Evolutionary conservation across 1,140 invertebrate genomes (phyloP).

Genomic region (Pachypsylla venusta): DNA sequence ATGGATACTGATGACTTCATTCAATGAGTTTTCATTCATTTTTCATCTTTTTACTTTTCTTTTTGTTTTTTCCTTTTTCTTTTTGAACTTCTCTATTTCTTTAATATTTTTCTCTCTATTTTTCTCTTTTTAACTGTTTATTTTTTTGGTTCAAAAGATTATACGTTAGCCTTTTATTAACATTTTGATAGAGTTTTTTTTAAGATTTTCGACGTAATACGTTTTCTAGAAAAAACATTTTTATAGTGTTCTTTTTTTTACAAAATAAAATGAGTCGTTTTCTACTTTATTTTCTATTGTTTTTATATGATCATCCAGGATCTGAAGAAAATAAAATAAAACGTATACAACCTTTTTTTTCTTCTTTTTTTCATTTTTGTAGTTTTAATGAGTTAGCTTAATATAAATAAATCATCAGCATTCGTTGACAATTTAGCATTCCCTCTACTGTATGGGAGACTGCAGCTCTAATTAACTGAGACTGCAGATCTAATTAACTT

Average conservation of each 20-base stretch:
- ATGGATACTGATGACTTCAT: conserved; percentile 8
- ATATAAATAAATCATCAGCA: too few relatives aligned
- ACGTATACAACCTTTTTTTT: too few relatives aligned
- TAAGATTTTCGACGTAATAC: not conserved
- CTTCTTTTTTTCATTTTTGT: too few relatives aligned
- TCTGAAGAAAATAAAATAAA: too few relatives aligned
- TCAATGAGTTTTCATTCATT: conserved; percentile 9
- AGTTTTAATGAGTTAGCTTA: too few relatives aligned
- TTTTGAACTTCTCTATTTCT: not conserved
- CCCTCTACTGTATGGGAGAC: too few relatives aligned
- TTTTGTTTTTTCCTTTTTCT: not conserved
- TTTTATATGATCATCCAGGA: too few relatives aligned
- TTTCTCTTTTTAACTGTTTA: conserved; percentile 4
- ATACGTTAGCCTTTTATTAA: not conserved
- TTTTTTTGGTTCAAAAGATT: conserved; percentile 8
- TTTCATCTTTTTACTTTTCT: conserved; percentile 2
- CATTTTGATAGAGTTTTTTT: conserved; percentile 10
- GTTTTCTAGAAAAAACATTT: not conserved
- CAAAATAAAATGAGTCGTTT: too few relatives aligned
- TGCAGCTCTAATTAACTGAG: too few relatives aligned
- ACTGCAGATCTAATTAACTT: too few relatives aligned
- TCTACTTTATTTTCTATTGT: too few relatives aligned
- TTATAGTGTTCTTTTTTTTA: not conserved
- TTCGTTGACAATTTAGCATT: too few relatives aligned
- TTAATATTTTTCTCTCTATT: not conserved